These are phyloP conservation scores for Papilio demoleus DNA, from an alignment of 2,888 invertebrate species.

Conservation along the genomic window DNA sequence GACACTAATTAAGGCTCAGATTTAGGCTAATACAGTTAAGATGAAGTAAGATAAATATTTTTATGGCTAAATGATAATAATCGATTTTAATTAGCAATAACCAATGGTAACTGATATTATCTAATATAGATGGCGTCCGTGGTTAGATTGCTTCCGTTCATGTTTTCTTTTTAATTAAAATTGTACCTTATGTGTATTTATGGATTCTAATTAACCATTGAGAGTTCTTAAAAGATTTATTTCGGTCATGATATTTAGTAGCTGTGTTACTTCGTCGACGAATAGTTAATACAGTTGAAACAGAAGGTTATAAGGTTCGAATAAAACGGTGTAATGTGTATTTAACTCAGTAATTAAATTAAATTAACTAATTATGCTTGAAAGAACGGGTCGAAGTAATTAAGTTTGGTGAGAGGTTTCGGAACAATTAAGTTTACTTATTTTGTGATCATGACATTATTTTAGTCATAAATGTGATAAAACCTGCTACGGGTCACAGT, in stretches of 20 bases:
- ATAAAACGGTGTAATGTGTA: background rate
- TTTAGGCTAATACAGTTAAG: constrained; percentile 35
- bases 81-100: constrained; percentile 40
- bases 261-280: no score
- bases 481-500: no score
- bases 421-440: no score
- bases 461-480: no score
- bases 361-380: background rate
- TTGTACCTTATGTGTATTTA: constrained; percentile 27
- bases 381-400: background rate
- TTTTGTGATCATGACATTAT: no score
- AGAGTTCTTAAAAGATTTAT: background rate
- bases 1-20: constrained; percentile 6
- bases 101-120: constrained; percentile 39
- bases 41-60: constrained; percentile 38
- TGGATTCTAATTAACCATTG: constrained; percentile 23
- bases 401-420: no score
- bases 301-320: no score
- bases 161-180: constrained; percentile 35
- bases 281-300: no score
- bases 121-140: constrained; percentile 38
- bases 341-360: background rate
- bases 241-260: constrained; percentile 11
- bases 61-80: constrained; percentile 37
- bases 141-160: constrained; percentile 38